Evolutionary conservation across 2,113 vertebrate genomes (phyloP).

Genomic region (Toxotes chatareus): DNA sequence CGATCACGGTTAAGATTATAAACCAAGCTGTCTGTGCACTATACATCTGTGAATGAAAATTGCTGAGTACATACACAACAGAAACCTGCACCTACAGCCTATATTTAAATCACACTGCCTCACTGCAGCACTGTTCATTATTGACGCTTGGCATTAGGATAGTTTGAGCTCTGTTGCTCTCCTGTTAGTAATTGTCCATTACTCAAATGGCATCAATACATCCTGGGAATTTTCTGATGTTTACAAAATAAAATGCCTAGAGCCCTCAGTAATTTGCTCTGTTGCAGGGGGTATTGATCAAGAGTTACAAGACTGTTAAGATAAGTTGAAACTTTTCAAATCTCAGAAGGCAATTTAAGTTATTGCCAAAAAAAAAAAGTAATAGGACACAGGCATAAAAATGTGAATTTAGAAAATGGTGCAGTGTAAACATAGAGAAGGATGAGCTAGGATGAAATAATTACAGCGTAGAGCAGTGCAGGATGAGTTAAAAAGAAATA

Average conservation of each 20-base stretch:
- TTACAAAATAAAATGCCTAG: slow-evolving; percentile 35
- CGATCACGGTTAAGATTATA: slow-evolving; percentile 22
- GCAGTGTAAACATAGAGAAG: background rate
- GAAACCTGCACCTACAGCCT: slow-evolving; percentile 19
- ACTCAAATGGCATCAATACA: slow-evolving; percentile 15
- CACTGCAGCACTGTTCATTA: slow-evolving; percentile 17
- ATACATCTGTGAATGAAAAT: background rate
- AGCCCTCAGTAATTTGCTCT: slow-evolving; percentile 32
- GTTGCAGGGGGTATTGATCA: slow-evolving; percentile 31
- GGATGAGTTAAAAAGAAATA: background rate
- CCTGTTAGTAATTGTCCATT: slow-evolving; percentile 38
- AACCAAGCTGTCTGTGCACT: background rate
- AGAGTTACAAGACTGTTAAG: background rate
- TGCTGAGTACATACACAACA: slow-evolving; percentile 24
- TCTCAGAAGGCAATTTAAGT: background rate
- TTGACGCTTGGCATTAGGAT: slow-evolving; percentile 9
- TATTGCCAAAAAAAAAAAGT: background rate
- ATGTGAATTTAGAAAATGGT: background rate
- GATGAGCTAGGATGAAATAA: background rate
- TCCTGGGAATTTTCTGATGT: slow-evolving; percentile 35
- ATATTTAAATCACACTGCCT: background rate
- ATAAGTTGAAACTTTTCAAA: background rate
- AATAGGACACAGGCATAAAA: background rate
- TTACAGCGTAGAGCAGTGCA: too few species aligned
- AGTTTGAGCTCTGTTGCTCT: slow-evolving; percentile 26